Conservation (phyloP, 2,797 vertebrate species). For the Tympanoctomys barrerae region DNA sequence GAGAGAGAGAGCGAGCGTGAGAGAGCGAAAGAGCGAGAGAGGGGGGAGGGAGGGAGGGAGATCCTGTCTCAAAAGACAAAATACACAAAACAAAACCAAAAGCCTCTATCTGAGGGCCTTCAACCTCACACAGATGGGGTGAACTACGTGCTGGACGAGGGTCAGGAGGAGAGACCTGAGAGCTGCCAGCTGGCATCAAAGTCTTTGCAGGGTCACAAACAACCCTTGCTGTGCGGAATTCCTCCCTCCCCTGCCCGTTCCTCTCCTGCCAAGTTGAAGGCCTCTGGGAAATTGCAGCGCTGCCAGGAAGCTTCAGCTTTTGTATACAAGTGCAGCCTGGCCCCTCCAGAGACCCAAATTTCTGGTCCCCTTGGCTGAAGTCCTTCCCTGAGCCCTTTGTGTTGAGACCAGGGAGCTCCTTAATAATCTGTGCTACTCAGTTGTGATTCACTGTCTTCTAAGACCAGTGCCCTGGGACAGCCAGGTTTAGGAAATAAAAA, state of each 20-base stretch:
- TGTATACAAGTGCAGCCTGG: background rate
- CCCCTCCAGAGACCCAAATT: background rate
- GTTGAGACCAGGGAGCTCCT: background rate
- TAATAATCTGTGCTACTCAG: background rate
- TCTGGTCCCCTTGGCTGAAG: background rate
- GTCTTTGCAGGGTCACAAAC: background rate
- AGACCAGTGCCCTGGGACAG: too few relatives aligned
- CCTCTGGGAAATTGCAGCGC: background rate
- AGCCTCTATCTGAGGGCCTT: background rate
- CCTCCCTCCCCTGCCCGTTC: background rate
- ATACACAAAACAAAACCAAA: background rate
- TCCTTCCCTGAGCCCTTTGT: background rate
- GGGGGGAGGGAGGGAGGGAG: background rate
- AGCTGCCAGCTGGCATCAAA: constrained; percentile 48
- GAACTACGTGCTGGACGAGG: background rate
- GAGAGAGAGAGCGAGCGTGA: too few relatives aligned
- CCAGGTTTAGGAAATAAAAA: background rate
- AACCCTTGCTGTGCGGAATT: background rate
- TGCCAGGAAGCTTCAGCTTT: background rate
- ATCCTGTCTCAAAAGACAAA: background rate
- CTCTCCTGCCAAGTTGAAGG: background rate
- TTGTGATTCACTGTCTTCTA: background rate
- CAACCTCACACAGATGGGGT: background rate
- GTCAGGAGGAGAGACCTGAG: background rate
- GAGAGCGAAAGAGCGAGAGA: too few relatives aligned